phyloP scores from a whole-genome alignment of 2,113 vertebrate genomes.

The Chaetops frenatus region DNA sequence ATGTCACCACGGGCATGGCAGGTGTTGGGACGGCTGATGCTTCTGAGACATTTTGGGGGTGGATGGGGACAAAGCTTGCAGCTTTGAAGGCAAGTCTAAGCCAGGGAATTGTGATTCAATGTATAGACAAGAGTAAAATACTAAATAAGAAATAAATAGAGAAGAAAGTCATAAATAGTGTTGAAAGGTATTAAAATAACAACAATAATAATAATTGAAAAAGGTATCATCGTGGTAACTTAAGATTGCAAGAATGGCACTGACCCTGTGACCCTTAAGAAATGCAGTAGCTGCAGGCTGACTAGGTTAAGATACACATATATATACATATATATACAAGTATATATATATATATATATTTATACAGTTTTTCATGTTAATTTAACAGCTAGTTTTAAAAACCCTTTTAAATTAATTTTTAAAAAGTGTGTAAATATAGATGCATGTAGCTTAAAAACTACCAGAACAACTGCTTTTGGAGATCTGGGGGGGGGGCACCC shows the following conservation, averaged over 20 bases:
- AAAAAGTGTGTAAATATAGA: not conserved
- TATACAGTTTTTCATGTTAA: conserved; percentile 18
- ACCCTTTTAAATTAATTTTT: not conserved
- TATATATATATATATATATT: not conserved
- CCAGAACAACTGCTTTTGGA: not conserved
- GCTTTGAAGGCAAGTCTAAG: not conserved
- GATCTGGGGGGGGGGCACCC: not conserved
- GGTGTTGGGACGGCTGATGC: accelerated
- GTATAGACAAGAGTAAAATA: not conserved
- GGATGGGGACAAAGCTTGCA: not conserved
- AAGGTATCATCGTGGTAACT: not conserved
- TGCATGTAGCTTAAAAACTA: not conserved
- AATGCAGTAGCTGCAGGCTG: not conserved
- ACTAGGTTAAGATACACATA: not conserved
- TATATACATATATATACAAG: not conserved
- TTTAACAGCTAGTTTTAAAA: conserved; percentile 17
- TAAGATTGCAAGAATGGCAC: not conserved
- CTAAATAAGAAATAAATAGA: conserved; percentile 47
- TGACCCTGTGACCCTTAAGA: conserved; percentile 41
- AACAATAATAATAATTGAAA: not conserved
- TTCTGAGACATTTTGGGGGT: not conserved
- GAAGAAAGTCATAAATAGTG: conserved; percentile 39
- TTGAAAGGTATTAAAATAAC: conserved; percentile 24
- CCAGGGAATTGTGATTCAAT: not conserved
- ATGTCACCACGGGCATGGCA: accelerated